Evolutionary conservation across 2,113 vertebrate species (phyloP), one percentile per base, ranked within the genome.

Genomic region (Eretmochelys imbricata): DNA sequence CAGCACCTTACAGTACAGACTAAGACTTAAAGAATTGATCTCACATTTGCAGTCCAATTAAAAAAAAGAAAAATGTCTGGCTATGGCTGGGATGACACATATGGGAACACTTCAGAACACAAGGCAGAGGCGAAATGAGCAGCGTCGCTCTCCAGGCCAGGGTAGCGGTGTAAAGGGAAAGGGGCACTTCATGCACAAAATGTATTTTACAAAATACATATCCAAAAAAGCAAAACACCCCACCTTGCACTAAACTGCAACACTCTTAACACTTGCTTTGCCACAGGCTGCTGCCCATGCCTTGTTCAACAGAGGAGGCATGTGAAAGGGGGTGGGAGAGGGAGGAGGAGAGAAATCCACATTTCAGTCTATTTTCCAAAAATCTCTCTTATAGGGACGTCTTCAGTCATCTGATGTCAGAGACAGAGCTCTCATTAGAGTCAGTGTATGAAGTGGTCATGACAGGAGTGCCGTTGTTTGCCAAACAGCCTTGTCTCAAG

Each of bases 361-460:
- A 53, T 95, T 94, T 97, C 98, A 98, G 98, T 98, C 98, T 97
- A 96, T 93, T 97, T 96, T 87, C 89, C 96, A 96, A 75, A 84
- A 93, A 84, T 65, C 92, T 93, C 97, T 92, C 86, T 96, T 8
- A 20, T 20, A 49, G 84, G 95, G 93, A 79, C 6, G 51, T 96
- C 96, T 90, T 95, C 97, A 99, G 99, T 99, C 99, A 99, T 99
- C 99, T 99, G 98, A 99, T 99, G 97, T 99, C 99, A 29, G 99
- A 98, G 96, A 99, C 96, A 1, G 99, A 99, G 98, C 99, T 99
- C 98, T 99, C 99, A 96, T 98, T 98, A 50, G 97, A 91, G 95
- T 99, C 98, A 85, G 98, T 98, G 99, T 99, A 99, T 20, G 99
- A 98, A 80, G 99, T 98, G 97, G 98, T 98, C 98, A 99, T 98